These are phyloP conservation scores for Drosophila neutralis DNA, from an alignment of 2,888 invertebrate species.

Conservation along the genomic window DNA sequence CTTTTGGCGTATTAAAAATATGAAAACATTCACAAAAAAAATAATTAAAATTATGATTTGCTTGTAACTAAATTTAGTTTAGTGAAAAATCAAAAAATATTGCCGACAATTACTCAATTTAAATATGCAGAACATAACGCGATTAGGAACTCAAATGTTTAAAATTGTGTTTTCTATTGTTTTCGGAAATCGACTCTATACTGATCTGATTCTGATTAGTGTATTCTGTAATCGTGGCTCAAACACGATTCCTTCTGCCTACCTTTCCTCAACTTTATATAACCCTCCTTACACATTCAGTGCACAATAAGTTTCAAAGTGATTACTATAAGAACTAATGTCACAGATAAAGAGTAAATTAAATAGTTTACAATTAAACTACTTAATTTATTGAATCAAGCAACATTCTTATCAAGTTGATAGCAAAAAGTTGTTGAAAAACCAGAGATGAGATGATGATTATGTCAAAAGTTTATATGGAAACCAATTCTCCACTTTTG, in stretches of 20 bases:
- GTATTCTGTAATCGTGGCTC: no score
- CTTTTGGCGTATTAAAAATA: background rate
- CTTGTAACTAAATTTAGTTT: background rate
- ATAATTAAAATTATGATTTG: background rate
- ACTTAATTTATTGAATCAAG: background rate
- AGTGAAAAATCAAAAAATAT: background rate
- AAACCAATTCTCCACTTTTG: slow-evolving; percentile 16
- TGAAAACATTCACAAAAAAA: background rate
- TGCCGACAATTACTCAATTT: background rate
- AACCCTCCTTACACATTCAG: no score
- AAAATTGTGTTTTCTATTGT: background rate
- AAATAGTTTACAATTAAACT: background rate
- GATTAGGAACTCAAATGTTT: background rate
- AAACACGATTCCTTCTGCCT: no score
- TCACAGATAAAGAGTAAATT: background rate
- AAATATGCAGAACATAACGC: background rate
- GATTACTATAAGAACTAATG: background rate
- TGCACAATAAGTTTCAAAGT: no score
- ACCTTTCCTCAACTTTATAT: no score
- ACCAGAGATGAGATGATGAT: background rate
- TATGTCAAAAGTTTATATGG: background rate
- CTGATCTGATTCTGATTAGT: no score
- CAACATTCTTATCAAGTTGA: background rate
- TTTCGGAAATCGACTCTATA: background rate
- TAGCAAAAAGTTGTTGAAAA: background rate